Evolutionary conservation across 2,888 invertebrate genomes (phyloP).

Genomic region (Nebria salina): DNA sequence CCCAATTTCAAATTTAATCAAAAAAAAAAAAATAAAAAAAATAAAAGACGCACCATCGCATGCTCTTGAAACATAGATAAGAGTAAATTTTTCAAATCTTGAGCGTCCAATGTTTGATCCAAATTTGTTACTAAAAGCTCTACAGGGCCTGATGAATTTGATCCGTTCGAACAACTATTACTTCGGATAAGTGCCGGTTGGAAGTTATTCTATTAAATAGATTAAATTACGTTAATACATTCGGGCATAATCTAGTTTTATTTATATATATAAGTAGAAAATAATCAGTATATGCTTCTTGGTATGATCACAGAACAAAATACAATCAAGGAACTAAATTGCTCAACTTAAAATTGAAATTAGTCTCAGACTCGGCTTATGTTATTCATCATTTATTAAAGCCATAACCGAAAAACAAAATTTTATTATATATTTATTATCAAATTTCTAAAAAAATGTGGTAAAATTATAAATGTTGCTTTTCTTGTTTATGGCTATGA

Average conservation of each 20-base stretch:
- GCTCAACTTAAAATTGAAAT: conserved; percentile 48
- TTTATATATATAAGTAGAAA: conserved; percentile 19
- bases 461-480: too few relatives aligned
- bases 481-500: too few relatives aligned
- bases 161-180: conserved; percentile 25
- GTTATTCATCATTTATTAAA: conserved; percentile 55
- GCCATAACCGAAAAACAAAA: too few relatives aligned
- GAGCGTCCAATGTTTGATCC: conserved; percentile 74
- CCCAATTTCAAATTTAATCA: conserved; percentile 23
- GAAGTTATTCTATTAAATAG: conserved; percentile 22
- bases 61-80: conserved; percentile 72
- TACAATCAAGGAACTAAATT: conserved; percentile 45
- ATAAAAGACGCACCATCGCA: conserved; percentile 66
- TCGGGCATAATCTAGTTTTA: background rate
- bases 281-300: conserved; percentile 45
- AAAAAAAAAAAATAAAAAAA: background rate
- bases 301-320: conserved; percentile 50
- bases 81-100: conserved; percentile 73
- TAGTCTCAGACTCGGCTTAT: conserved; percentile 58
- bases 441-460: too few relatives aligned
- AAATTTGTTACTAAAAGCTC: conserved; percentile 75
- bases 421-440: too few relatives aligned
- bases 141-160: conserved; percentile 59
- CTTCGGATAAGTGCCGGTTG: conserved; percentile 27
- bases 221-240: background rate